These are phyloP conservation scores for Takifugu flavidus DNA, from an alignment of 2,113 vertebrate species.

Conservation along the genomic window DNA sequence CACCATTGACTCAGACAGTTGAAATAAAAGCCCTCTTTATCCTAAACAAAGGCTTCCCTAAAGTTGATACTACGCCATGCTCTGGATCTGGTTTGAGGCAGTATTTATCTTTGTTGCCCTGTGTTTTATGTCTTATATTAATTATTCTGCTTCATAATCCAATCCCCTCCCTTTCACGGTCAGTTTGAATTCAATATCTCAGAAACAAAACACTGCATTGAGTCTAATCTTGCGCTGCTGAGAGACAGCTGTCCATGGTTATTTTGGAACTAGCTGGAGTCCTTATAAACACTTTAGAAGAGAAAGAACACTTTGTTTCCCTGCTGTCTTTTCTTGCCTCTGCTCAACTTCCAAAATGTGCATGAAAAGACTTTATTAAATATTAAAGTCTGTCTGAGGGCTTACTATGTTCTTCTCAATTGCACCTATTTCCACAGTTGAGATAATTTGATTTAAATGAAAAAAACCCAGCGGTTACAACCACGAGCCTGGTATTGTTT, in stretches of 20 bases:
- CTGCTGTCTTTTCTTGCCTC: background rate
- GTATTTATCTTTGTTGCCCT: background rate
- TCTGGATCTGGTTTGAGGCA: constrained; percentile 13
- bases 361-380: constrained; percentile 5
- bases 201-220: constrained; percentile 24
- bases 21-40: constrained; percentile 18
- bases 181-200: constrained; percentile 21
- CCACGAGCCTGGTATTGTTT: background rate
- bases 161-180: constrained; percentile 9
- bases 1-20: constrained; percentile 1
- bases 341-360: background rate
- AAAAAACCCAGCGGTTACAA: background rate
- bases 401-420: background rate
- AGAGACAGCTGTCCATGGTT: constrained; percentile 28
- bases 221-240: constrained; percentile 20
- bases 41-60: constrained; percentile 20
- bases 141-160: constrained; percentile 13
- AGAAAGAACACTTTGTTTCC: constrained; percentile 15
- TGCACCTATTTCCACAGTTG: background rate
- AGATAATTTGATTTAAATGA: background rate
- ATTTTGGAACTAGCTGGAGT: constrained; percentile 22
- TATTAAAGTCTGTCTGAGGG: background rate
- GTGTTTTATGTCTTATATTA: constrained; percentile 6
- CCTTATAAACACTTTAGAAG: constrained; percentile 13
- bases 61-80: constrained; percentile 5